phyloP scores from a whole-genome alignment of 2,888 invertebrate genomes.

The Trissoscelio sp. region DNA sequence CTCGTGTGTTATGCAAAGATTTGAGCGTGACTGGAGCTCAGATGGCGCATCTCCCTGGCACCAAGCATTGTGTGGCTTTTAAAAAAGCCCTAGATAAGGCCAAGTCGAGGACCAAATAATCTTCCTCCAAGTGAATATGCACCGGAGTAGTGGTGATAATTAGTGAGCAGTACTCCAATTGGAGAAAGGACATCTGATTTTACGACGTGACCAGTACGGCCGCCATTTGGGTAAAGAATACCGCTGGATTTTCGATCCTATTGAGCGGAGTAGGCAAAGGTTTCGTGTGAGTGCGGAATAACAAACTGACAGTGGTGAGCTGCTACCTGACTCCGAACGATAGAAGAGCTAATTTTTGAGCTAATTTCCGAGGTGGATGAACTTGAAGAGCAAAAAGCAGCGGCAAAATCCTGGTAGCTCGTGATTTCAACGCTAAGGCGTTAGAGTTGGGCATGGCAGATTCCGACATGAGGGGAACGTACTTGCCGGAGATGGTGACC shows the following conservation, averaged over 20 bases:
- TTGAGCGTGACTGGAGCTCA: neutral
- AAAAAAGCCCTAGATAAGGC: constrained; percentile 44
- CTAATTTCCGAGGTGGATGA: constrained; percentile 1
- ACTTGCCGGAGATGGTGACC: constrained; percentile 68
- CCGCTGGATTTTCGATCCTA: neutral
- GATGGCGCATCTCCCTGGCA: constrained; percentile 43
- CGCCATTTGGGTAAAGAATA: constrained; percentile 59
- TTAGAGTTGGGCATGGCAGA: constrained; percentile 67
- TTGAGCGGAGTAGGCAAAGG: neutral
- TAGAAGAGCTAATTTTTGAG: constrained; percentile 12
- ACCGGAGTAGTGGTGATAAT: constrained; percentile 64
- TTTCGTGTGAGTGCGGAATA: constrained; percentile 31
- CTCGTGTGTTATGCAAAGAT: too few relatives aligned
- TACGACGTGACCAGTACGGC: too few relatives aligned
- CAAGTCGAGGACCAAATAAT: constrained; percentile 13
- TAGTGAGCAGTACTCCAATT: constrained; percentile 67
- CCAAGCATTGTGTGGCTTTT: constrained; percentile 18
- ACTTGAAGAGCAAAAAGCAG: too few relatives aligned
- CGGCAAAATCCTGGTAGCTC: too few relatives aligned
- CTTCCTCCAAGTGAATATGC: constrained; percentile 63
- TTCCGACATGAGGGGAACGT: constrained; percentile 64
- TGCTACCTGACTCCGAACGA: constrained; percentile 56
- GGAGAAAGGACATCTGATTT: neutral
- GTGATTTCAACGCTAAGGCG: constrained; percentile 61
- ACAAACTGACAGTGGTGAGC: constrained; percentile 29